A percentile compares a stretch with the other conserved stretches of the same genome.
These are phyloP conservation scores for Notothenia coriiceps DNA, from an alignment of 2,113 vertebrate genomes.

Conservation along the genomic window DNA sequence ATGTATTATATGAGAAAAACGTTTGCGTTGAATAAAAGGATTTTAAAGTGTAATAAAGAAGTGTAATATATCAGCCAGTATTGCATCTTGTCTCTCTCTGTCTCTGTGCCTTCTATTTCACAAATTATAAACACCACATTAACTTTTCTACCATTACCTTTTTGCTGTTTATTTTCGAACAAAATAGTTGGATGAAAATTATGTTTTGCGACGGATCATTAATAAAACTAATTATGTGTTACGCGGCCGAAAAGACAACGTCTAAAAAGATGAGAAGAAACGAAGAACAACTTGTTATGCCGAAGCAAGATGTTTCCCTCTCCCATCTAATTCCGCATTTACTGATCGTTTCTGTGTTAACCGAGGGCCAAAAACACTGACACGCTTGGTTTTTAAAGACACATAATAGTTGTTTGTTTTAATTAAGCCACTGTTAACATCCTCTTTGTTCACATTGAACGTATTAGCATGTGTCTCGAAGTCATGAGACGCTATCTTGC, in stretches of 20 bases:
- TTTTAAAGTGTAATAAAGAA: neutral
- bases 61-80: neutral
- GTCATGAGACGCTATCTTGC: neutral
- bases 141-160: neutral
- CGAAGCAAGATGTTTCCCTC: constrained; percentile 15
- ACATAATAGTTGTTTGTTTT: neutral
- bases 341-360: neutral
- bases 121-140: neutral
- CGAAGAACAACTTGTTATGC: neutral
- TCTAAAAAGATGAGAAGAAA: too few relatives aligned
- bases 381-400: neutral
- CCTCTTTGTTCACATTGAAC: neutral
- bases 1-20: constrained; percentile 2
- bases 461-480: neutral
- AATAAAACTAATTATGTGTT: neutral
- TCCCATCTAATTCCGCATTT: neutral
- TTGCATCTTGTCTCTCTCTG: neutral
- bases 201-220: neutral
- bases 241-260: too few relatives aligned
- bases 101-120: neutral
- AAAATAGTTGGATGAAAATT: neutral
- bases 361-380: neutral
- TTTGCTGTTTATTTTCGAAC: neutral
- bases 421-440: neutral
- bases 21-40: neutral